phyloP scores from a whole-genome alignment of 2,113 vertebrate genomes.

The Petaurus breviceps region DNA sequence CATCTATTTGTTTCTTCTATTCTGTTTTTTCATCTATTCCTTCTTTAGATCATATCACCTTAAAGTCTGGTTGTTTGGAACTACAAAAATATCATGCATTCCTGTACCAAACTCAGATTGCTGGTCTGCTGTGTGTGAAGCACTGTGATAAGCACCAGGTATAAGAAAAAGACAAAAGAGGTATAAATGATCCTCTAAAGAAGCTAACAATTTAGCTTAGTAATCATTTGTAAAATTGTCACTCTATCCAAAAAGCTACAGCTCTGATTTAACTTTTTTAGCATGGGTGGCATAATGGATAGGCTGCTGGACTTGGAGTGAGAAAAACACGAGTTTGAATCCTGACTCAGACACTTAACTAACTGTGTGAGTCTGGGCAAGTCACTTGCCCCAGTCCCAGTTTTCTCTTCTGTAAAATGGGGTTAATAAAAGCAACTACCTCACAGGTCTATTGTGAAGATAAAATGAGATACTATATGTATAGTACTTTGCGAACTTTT shows the following conservation, averaged over 20 bases:
- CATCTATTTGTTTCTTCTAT: no score
- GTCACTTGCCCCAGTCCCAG: not conserved
- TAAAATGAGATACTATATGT: not conserved
- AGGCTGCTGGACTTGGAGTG: not conserved
- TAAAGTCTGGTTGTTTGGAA: conserved; percentile 1
- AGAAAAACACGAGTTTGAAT: not conserved
- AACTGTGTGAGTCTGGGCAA: not conserved
- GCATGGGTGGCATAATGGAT: not conserved
- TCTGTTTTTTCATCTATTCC: conserved; percentile 55
- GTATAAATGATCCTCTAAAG: not conserved
- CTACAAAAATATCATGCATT: not conserved
- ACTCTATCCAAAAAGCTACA: not conserved
- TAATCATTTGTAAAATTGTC: not conserved
- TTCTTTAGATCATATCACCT: not conserved
- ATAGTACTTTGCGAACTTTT: not conserved
- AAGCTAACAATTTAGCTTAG: not conserved
- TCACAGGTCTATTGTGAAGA: not conserved
- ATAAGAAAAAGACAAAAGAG: not conserved
- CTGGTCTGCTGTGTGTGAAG: not conserved
- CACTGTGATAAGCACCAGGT: not conserved
- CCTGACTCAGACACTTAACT: not conserved
- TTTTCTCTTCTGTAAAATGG: not conserved
- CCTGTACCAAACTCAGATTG: not conserved
- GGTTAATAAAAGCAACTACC: not conserved
- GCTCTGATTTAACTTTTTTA: not conserved